These are phyloP conservation scores for Sander vitreus DNA, from an alignment of 2,113 vertebrate species.

Conservation along the genomic window DNA sequence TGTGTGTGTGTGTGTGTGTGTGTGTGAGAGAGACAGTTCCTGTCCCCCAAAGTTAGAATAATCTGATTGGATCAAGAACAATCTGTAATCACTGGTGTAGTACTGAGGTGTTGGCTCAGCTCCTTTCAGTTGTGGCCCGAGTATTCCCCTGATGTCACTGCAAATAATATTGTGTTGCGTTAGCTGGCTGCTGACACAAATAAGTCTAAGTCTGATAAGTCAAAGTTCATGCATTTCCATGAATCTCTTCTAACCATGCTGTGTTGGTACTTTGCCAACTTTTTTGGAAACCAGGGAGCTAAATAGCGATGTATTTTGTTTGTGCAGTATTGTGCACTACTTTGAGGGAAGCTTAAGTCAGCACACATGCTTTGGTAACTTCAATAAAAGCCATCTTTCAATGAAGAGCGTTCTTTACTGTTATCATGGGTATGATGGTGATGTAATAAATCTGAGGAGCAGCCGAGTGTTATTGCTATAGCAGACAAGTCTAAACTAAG, in stretches of 20 bases:
- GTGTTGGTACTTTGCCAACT: constrained; percentile 19
- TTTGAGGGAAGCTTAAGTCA: constrained; percentile 37
- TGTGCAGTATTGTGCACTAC: constrained; percentile 23
- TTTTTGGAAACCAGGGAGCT: constrained; percentile 41
- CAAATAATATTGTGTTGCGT: constrained; percentile 32
- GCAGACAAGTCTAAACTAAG: constrained; percentile 70
- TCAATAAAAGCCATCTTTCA: constrained; percentile 58
- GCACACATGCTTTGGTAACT: constrained; percentile 37
- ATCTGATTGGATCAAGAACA: constrained; percentile 36
- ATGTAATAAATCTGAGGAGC: constrained; percentile 68
- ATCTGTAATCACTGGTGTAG: constrained; percentile 6
- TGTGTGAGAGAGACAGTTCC: constrained; percentile 6
- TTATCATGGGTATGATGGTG: constrained; percentile 63
- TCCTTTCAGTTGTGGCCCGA: constrained; percentile 21
- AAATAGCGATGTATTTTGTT: constrained; percentile 41
- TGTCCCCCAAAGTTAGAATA: constrained; percentile 27
- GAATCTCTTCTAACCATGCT: constrained; percentile 9
- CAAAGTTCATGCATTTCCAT: constrained; percentile 13
- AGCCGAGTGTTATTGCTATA: constrained; percentile 65
- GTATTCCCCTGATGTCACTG: constrained; percentile 25
- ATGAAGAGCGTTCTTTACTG: constrained; percentile 35
- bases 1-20: constrained; percentile 20
- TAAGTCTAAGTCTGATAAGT: constrained; percentile 27
- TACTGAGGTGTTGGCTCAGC: neutral
- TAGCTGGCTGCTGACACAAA: constrained; percentile 22